Evolutionary conservation across 2,797 vertebrate genomes (phyloP).

Genomic region (Galaxias olidus): DNA sequence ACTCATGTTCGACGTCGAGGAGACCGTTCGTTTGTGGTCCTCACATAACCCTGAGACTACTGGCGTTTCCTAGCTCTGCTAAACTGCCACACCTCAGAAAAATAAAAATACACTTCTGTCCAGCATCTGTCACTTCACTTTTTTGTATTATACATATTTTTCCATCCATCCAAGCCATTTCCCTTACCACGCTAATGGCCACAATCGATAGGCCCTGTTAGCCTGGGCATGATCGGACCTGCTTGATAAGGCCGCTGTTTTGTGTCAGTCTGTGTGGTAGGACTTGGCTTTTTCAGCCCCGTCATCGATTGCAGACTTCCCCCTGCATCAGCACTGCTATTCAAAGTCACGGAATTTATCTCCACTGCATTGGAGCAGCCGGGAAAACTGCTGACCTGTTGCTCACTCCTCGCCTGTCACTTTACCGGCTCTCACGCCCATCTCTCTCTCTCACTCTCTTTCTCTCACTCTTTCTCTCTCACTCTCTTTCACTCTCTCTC

Average conservation of each 20-base stretch:
- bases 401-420: constrained; percentile 38
- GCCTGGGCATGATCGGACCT: constrained; percentile 57
- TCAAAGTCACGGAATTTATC: constrained; percentile 58
- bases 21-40: too few relatives aligned
- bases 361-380: constrained; percentile 22
- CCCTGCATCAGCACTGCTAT: constrained; percentile 60
- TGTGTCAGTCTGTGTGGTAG: constrained; percentile 52
- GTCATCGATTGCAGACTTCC: constrained; percentile 64
- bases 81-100: too few relatives aligned
- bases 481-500: too few relatives aligned
- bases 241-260: constrained; percentile 54
- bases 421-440: constrained; percentile 2
- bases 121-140: constrained; percentile 47
- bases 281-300: constrained; percentile 50
- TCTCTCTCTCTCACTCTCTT: constrained; percentile 13
- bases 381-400: constrained; percentile 52
- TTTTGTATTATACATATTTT: constrained; percentile 45
- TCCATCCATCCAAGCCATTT: constrained; percentile 41
- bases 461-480: not conserved
- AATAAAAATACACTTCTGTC: constrained; percentile 43
- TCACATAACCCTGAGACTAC: too few relatives aligned
- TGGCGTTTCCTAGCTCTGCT: too few relatives aligned
- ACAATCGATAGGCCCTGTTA: constrained; percentile 53
- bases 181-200: constrained; percentile 34
- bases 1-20: too few relatives aligned